phyloP scores from a whole-genome alignment of 2,888 invertebrate genomes.

The Disparrhopalites patrizii region DNA sequence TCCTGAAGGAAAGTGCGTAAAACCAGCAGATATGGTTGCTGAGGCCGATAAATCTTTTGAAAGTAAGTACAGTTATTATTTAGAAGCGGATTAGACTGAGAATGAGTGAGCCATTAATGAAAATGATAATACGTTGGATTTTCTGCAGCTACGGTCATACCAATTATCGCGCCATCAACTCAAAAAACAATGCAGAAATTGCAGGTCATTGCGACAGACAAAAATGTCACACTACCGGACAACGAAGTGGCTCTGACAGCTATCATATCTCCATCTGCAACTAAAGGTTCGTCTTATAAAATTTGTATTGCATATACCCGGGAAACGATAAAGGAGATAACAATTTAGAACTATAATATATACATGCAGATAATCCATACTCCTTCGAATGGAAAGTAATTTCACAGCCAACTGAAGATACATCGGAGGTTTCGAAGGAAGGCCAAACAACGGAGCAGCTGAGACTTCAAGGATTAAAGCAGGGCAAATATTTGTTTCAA shows the following conservation, averaged over 20 bases:
- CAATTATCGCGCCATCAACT: too few species aligned
- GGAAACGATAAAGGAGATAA: too few species aligned
- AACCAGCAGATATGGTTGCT: slow-evolving; percentile 51
- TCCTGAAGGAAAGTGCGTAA: slow-evolving; percentile 44
- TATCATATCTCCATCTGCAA: slow-evolving; percentile 72
- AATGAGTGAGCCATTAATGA: too few species aligned
- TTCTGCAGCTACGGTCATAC: too few species aligned
- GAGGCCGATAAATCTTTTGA: too few species aligned
- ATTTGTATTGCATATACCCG: too few species aligned
- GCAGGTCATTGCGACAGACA: slow-evolving; percentile 69
- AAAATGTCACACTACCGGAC: slow-evolving; percentile 74
- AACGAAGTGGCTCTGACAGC: slow-evolving; percentile 80
- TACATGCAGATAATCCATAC: slow-evolving; percentile 67
- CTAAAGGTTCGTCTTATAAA: slow-evolving; percentile 59
- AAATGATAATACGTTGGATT: too few species aligned
- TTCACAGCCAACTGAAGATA: slow-evolving; percentile 73
- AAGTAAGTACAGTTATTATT: too few species aligned
- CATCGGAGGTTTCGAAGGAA: slow-evolving; percentile 70
- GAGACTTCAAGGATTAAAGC: slow-evolving; percentile 74
- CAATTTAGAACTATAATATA: too few species aligned
- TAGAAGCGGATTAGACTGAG: too few species aligned
- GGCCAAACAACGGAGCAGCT: slow-evolving; percentile 77
- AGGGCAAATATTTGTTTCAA: slow-evolving; percentile 84
- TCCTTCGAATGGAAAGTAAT: slow-evolving; percentile 85
- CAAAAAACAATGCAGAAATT: slow-evolving; percentile 61